Conservation (phyloP, 2,888 invertebrate genomes). For the Cantharis flavilabris region DNA sequence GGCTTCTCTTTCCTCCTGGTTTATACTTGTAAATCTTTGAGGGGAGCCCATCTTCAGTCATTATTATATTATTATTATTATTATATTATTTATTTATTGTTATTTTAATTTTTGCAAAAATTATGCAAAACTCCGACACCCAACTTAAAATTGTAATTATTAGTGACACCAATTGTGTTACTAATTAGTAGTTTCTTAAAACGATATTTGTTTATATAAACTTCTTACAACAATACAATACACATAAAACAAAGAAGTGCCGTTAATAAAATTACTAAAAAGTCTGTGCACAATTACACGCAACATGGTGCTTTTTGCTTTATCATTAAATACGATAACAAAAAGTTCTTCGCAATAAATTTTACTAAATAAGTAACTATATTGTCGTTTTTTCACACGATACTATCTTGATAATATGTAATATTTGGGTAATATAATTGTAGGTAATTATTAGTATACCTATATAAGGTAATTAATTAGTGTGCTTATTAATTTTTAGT, state of each 20-base stretch:
- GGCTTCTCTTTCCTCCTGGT: too few species aligned
- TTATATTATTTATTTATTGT: not conserved
- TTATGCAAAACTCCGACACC: not conserved
- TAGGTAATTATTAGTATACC: too few species aligned
- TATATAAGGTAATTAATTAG: not conserved
- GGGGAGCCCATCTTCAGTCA: too few species aligned
- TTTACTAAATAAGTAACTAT: not conserved
- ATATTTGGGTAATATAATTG: not conserved
- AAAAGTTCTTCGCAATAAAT: not conserved
- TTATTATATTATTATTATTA: not conserved
- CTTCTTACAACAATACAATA: not conserved
- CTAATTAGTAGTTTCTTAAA: not conserved
- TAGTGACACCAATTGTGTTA: not conserved
- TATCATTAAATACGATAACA: not conserved
- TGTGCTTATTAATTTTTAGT: not conserved
- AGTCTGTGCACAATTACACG: not conserved
- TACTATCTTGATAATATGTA: not conserved
- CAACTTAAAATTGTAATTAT: not conserved
- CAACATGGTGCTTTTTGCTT: not conserved
- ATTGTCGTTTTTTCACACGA: not conserved
- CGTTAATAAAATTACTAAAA: not conserved
- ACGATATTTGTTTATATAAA: not conserved
- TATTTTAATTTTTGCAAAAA: not conserved
- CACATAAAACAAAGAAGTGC: not conserved
- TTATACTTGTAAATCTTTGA: too few species aligned